Base-by-base conservation (phyloP, 2,888 invertebrate species). In the Euzophera pinguis region DNA sequence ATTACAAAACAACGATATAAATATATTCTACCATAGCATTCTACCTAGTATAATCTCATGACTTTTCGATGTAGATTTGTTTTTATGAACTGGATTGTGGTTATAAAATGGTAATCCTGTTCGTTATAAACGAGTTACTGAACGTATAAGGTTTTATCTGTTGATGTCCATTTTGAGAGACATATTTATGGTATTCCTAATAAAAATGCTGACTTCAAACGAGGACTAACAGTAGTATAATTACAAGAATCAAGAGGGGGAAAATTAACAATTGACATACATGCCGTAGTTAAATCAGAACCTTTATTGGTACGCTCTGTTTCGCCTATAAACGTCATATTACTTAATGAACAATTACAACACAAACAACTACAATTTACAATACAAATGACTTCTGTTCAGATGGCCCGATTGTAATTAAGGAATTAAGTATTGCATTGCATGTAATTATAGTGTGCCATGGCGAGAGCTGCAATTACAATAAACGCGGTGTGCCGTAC, bases 381-480 rank as follows among this genome's bases (percentile, higher is more conserved):
- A 64, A 59, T 50, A 47, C 43, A 49, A 49, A 38, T 39, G 22
- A 48, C 48, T 49, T 53, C 5, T 2, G 5, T 22, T 22, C 17
- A n/a, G 49, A 47, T 52, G 48, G 50, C 43, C 52, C 53, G 53
- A 57, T 53, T 55, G 52, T 50, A 53, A 53, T 54, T 52, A 58
- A 58, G 56, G 56, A 58, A 59, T 55, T 37, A 53, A 39, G 45
- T 29, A 13, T 51, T 56, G 53, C 22, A 22, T 22, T 22, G 22
- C 22, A 16, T 52, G 54, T 60, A 57, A 59, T 59, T 56, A 54
- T 58, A 55, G 47, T 57, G 62, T 58, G 58, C 39, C 55, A 59
- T 58, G 61, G 58, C 53, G 55, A 60, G 61, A 54, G 50, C 53
- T 47, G 58, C 53, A 56, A 64, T 64, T 63, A 54, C 53, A 57